phyloP scores from a whole-genome alignment of 2,888 invertebrate species.

The Lochmaea crataegi region DNA sequence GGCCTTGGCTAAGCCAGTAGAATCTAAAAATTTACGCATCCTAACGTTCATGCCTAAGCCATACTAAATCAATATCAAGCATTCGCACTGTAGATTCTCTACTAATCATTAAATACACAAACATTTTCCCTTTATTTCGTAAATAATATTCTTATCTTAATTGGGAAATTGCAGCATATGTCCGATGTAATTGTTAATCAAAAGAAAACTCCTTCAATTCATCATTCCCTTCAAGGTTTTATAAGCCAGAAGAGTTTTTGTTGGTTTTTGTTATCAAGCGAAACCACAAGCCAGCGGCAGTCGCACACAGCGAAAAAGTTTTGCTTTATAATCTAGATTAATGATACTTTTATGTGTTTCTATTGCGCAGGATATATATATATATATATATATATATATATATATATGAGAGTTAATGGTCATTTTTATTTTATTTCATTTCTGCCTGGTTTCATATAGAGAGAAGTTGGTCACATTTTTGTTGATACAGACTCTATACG shows the following conservation, averaged over 20 bases:
- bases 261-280: constrained; percentile 12
- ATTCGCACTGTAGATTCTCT: no score
- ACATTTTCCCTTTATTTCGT: no score
- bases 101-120: no score
- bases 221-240: constrained; percentile 2
- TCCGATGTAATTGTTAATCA: background rate
- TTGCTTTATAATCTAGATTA: constrained; percentile 16
- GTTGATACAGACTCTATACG: background rate
- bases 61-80: no score
- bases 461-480: background rate
- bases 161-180: no score
- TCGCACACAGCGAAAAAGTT: constrained; percentile 3
- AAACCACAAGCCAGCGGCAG: background rate
- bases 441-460: background rate
- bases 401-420: constrained; percentile 14
- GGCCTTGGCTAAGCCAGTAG: no score
- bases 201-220: constrained; percentile 3
- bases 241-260: constrained; percentile 4
- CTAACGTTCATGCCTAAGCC: no score
- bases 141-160: no score
- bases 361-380: background rate
- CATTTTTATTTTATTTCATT: constrained; percentile 11
- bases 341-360: constrained; percentile 16
- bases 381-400: no score
- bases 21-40: no score